Percentiles rank a stretch among this genome's conserved stretches.
Conservation (phyloP, 2,797 vertebrate genomes). For the Hippoglossus hippoglossus region DNA sequence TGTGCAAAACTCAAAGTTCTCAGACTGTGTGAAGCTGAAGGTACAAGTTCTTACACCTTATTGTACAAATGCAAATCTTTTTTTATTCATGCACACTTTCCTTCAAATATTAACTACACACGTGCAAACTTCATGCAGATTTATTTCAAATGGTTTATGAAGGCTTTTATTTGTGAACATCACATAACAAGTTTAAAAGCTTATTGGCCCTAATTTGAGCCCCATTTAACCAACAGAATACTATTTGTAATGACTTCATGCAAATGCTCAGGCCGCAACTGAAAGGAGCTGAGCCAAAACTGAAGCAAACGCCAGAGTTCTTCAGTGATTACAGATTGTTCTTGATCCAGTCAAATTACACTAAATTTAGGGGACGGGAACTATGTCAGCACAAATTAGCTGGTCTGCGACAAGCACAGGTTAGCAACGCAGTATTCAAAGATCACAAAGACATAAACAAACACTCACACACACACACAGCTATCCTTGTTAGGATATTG, state of each 20-base stretch:
- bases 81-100: not conserved
- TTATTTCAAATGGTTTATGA: not conserved
- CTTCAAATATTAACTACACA: not conserved
- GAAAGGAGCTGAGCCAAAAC: conserved; percentile 14
- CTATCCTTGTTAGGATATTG: not conserved
- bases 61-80: not conserved
- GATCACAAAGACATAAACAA: conserved; percentile 1
- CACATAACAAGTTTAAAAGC: conserved; percentile 1
- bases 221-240: conserved; percentile 5
- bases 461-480: not conserved
- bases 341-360: conserved; percentile 30
- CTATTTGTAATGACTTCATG: conserved; percentile 33
- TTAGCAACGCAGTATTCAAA: conserved; percentile 20
- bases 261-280: conserved; percentile 14
- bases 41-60: no score
- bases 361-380: conserved; percentile 18
- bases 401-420: conserved; percentile 3
- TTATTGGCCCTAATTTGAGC: not conserved
- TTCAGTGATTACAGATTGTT: conserved; percentile 23
- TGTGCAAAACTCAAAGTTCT: no score
- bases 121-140: not conserved
- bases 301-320: conserved; percentile 13
- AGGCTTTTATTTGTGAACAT: conserved; percentile 6
- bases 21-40: no score
- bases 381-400: conserved; percentile 36